Base-by-base conservation (phyloP, 2,113 vertebrate genomes). In the Clarias macrocephalus region DNA sequence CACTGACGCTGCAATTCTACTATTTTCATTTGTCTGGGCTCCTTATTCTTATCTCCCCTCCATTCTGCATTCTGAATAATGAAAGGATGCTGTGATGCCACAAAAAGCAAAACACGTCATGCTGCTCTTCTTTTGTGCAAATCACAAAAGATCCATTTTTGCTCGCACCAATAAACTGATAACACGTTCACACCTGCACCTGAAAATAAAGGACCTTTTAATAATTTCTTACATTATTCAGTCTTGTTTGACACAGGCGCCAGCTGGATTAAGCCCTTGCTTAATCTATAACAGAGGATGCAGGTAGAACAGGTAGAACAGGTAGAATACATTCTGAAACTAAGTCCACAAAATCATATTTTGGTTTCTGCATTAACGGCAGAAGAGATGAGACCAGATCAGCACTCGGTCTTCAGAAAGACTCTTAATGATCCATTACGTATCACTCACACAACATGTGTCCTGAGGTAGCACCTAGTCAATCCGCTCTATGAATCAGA, bases 381-480 rank as follows among this genome's bases (percentile, higher is more conserved):
- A 57, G 37, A 77, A 25, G 66, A 86, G 54, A 76, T 37, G 42
- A 87, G 66, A 57, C 56, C 85, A 81, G 37, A n/a, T 85, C 70
- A 82, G 16, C 76, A 82, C 75, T 8, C 1, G 62, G 85, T 76
- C 60, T 85, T 84, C 85, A 76, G 54, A 75, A 63, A 33, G 28
- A 19, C 62, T 76, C 72, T 87, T 87, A 75, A 84, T 82, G 77
- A 19, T 59, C 57, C 72, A 54, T 86, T 84, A 84, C 82, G 65
- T 86, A 85, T 85, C 59, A 28, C 89, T 84, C 80, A 87, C 83
- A 30, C 83, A 84, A 82, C 87, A 88, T 88, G 82, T 90, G 79
- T 88, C 88, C 70, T 52, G 83, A 48, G 48, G 77, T 76, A 84
- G 76, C 56, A 2, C 62, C 21, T 80, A 82, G 76, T 88, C 82